Evolutionary conservation across 2,888 invertebrate species (phyloP), one percentile per base, ranked within the genome.

Genomic region (Lepidonotus clava): DNA sequence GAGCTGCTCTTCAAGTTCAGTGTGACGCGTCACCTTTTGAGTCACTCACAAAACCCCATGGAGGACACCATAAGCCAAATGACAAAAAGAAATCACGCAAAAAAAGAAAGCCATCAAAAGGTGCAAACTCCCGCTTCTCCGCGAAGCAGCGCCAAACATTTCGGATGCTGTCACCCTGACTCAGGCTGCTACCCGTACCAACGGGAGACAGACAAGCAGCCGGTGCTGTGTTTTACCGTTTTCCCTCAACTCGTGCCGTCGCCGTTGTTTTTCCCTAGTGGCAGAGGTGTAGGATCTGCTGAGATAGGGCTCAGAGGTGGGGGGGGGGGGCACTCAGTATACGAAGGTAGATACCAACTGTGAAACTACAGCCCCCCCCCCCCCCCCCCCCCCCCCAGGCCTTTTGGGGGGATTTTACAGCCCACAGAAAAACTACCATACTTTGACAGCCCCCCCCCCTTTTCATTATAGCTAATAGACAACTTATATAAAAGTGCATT

Each of bases 151-250:
- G 46, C 8, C 8, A 38, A 38, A 34, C 71, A 36, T 34, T 46
- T 46, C n/a, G 28, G 41, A 51, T 80, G 46, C 46, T 80, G 80
- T 80, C 80, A 80, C 80, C 24, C 80, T 51, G 51, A 80, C 24
- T 80, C 80, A 80, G 80, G 5, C 46, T 41, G 24, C 41, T 80
- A 32, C 46, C 80, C 46, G 80, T 80, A 46, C 80, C 80, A 71
- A 28, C 80, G 28, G 5, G 80, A 80, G 80, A 24, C 46, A 28
- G 32, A 18, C 71, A 5, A n/a, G 8, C 66, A 28, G 28, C 11
- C 66, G 6, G 66, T 66, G 66, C 66, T 28, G 66, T 66, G 66
- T 66, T 66, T 66, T 66, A n/a, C 66, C 66, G n/a, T 66, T 66
- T 66, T n/a, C 28, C 51, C 11, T 11, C 11, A 51, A n/a, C n/a